phyloP scores from a whole-genome alignment of 1,140 invertebrate species.

The Drosophila ironensis region DNA sequence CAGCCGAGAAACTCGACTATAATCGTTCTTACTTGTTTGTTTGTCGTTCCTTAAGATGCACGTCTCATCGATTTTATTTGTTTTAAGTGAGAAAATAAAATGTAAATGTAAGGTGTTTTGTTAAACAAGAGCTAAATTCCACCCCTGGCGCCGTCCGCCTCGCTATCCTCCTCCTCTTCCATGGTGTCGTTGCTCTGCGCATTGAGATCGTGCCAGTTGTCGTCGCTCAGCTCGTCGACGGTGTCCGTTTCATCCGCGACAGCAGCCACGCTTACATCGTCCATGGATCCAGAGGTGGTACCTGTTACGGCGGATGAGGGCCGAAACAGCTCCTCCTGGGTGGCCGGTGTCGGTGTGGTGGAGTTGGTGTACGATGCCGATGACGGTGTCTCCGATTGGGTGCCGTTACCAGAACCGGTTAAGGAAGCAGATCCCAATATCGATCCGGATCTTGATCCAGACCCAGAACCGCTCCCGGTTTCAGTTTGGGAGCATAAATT shows the following conservation, averaged over 20 bases:
- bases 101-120: too few relatives aligned
- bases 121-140: too few relatives aligned
- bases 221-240: conserved; percentile 60
- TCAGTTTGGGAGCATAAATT: conserved; percentile 11
- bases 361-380: conserved; percentile 28
- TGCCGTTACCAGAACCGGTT: background rate
- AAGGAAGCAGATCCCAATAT: background rate
- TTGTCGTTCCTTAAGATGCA: too few relatives aligned
- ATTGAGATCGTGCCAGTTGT: conserved; percentile 62
- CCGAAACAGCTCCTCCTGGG: conserved; percentile 25
- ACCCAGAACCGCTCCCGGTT: background rate
- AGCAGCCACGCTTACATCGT: conserved; percentile 54
- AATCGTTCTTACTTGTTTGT: too few relatives aligned
- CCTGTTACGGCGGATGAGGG: conserved; percentile 29
- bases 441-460: too few relatives aligned
- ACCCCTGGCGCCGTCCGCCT: conserved; percentile 18
- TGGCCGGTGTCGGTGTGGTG: conserved; percentile 47
- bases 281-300: conserved; percentile 52
- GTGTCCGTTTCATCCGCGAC: conserved; percentile 59
- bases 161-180: background rate
- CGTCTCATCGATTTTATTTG: too few relatives aligned
- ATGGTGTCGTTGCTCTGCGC: conserved; percentile 20
- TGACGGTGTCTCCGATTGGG: conserved; percentile 28
- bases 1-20: too few relatives aligned
- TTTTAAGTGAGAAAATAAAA: too few relatives aligned